Conservation (phyloP, 2,888 invertebrate species). For the Trichogramma evanescens region DNA sequence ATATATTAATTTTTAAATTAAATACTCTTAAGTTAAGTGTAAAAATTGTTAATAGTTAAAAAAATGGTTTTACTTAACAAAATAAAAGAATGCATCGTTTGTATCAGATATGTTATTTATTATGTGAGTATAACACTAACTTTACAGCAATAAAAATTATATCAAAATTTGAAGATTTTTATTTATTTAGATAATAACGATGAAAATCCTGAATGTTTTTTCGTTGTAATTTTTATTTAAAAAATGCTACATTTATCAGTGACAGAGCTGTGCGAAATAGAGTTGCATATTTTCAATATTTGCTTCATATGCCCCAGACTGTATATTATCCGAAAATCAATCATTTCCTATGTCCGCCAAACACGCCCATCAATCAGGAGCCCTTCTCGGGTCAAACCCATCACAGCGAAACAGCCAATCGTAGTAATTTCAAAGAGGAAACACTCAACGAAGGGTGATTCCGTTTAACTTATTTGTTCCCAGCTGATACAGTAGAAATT, state of each 20-base stretch:
- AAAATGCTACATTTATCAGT: too few species aligned
- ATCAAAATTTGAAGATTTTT: constrained; percentile 14
- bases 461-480: too few species aligned
- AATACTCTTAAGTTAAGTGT: constrained; percentile 17
- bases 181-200: not conserved
- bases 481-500: too few species aligned
- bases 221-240: too few species aligned
- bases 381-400: constrained; percentile 1
- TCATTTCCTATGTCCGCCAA: constrained; percentile 3
- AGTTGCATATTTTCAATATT: too few species aligned
- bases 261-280: too few species aligned
- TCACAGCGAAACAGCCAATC: not conserved
- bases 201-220: not conserved
- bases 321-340: constrained; percentile 3
- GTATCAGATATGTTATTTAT: constrained; percentile 25
- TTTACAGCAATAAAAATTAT: constrained; percentile 25
- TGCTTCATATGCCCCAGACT: too few species aligned
- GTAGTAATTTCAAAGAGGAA: too few species aligned
- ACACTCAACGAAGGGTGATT: too few species aligned
- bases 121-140: constrained; percentile 23
- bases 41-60: constrained; percentile 24
- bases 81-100: constrained; percentile 22
- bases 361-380: constrained; percentile 10
- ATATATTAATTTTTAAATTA: constrained; percentile 13
- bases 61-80: constrained; percentile 19